Evolutionary conservation across 1,140 invertebrate species (phyloP).

Genomic region (Copidosoma floridanum): DNA sequence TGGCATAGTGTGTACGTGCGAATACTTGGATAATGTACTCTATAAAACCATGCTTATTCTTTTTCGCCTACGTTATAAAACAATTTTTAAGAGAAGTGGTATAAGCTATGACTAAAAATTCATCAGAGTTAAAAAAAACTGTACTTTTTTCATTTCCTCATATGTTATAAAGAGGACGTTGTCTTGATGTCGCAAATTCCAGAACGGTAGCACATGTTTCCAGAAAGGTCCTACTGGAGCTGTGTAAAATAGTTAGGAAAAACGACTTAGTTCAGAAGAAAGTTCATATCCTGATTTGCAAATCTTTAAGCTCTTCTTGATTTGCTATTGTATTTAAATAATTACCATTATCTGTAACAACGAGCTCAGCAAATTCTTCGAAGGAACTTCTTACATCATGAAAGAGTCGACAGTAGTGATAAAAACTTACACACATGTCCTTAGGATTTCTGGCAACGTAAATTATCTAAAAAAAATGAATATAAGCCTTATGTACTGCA

Average conservation of each 20-base stretch:
- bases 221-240: constrained; percentile 69
- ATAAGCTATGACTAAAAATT: too few relatives aligned
- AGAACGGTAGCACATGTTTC: constrained; percentile 69
- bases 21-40: too few relatives aligned
- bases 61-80: too few relatives aligned
- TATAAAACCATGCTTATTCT: too few relatives aligned
- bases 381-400: constrained; percentile 71
- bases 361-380: constrained; percentile 79
- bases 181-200: constrained; percentile 69
- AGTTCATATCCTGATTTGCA: too few relatives aligned
- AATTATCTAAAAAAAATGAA: constrained; percentile 67
- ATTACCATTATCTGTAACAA: constrained; percentile 66
- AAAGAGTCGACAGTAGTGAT: constrained; percentile 76
- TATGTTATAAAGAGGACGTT: constrained; percentile 82
- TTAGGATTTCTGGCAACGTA: constrained; percentile 92
- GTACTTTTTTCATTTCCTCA: constrained; percentile 77
- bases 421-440: constrained; percentile 90
- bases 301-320: too few relatives aligned
- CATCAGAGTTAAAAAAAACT: background rate
- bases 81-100: too few relatives aligned
- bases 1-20: too few relatives aligned
- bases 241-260: constrained; percentile 13
- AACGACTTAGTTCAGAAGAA: too few relatives aligned
- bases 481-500: too few relatives aligned
- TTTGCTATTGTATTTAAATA: too few relatives aligned